Evolutionary conservation across 2,113 vertebrate genomes (phyloP).

Genomic region (Eolophus roseicapilla): DNA sequence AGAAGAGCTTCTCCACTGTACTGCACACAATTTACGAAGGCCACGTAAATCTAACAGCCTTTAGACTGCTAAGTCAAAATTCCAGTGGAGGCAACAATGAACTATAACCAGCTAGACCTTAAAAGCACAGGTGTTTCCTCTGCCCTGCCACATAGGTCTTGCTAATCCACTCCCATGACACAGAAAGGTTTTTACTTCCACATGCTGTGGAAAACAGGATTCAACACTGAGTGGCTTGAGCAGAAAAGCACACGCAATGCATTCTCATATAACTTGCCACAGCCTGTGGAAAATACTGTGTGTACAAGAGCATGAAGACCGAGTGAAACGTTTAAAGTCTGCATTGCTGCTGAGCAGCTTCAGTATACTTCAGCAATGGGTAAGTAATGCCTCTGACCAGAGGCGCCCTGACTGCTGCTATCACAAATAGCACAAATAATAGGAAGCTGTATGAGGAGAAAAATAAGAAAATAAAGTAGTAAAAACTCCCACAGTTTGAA

Average conservation of each 20-base stretch:
- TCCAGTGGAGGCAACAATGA: background rate
- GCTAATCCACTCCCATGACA: background rate
- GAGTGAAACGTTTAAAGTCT: background rate
- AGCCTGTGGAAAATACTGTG: background rate
- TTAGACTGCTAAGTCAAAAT: background rate
- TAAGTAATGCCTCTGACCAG: background rate
- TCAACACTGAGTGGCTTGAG: background rate
- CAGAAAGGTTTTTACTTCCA: background rate
- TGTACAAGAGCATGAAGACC: background rate
- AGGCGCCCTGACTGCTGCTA: background rate
- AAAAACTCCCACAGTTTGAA: background rate
- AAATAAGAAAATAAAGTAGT: background rate
- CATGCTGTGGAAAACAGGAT: background rate
- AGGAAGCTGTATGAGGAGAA: background rate
- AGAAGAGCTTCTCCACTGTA: background rate
- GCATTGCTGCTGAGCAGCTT: background rate
- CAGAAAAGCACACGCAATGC: background rate
- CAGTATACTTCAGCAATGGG: background rate
- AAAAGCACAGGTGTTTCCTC: conserved; percentile 12
- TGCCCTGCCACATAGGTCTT: background rate
- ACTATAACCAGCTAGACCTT: background rate
- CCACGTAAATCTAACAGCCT: background rate
- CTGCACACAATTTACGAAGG: rapidly evolving
- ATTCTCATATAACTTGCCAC: background rate
- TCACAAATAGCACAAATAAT: background rate